Conservation (phyloP, 2,888 invertebrate genomes). For the Onchidella celtica region DNA sequence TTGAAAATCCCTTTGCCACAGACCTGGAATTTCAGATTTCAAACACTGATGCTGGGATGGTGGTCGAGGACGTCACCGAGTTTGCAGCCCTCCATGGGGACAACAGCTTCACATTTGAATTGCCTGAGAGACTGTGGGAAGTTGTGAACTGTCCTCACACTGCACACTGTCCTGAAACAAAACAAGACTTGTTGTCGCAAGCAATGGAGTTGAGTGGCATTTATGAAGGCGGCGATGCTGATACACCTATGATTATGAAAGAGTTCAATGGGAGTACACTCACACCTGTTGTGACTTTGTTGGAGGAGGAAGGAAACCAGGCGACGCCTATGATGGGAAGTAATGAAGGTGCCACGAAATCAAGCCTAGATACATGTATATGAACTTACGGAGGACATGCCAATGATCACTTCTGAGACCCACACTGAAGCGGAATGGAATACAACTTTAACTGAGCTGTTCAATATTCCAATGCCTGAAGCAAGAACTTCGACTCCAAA, state of each 20-base stretch:
- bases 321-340: constrained; percentile 14
- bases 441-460: constrained; percentile 10
- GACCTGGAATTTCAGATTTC: constrained; percentile 12
- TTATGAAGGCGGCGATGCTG: constrained; percentile 8
- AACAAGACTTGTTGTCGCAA: constrained; percentile 14
- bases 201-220: constrained; percentile 14
- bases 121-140: constrained; percentile 9
- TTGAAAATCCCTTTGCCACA: constrained; percentile 12
- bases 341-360: constrained; percentile 14
- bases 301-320: constrained; percentile 17
- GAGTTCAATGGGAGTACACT: constrained; percentile 12
- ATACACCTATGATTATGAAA: constrained; percentile 11
- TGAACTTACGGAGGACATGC: constrained; percentile 7
- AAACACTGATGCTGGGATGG: constrained; percentile 4
- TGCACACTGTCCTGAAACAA: constrained; percentile 8
- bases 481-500: constrained; percentile 4
- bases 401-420: constrained; percentile 12
- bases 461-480: constrained; percentile 14
- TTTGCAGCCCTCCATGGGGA: constrained; percentile 16
- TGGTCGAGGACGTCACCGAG: constrained; percentile 12
- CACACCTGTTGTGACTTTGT: constrained; percentile 13
- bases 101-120: constrained; percentile 11
- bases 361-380: constrained; percentile 15
- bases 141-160: constrained; percentile 19
- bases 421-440: constrained; percentile 10